These are phyloP conservation scores for Peromyscus maniculatus DNA, from an alignment of 2,113 vertebrate genomes.

Conservation along the genomic window DNA sequence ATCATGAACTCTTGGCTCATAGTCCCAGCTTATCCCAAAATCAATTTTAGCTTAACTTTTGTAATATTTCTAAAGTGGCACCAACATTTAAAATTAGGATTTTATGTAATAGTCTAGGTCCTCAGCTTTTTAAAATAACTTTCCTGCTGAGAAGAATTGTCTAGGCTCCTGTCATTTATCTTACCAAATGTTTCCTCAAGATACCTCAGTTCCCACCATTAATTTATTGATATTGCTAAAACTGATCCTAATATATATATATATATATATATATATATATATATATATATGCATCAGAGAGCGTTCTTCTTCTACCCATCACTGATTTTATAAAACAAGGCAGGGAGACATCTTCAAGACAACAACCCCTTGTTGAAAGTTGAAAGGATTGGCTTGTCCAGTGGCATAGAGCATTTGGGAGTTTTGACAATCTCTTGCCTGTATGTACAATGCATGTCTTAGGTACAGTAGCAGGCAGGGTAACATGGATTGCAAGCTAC, in stretches of 20 bases:
- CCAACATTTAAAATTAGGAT: background rate
- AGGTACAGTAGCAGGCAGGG: background rate
- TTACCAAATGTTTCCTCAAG: background rate
- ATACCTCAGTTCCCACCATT: background rate
- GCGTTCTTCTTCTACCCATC: background rate
- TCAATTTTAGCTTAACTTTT: conserved; percentile 7
- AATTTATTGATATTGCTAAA: background rate
- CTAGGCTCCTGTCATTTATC: background rate
- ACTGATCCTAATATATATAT: background rate
- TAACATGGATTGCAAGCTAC: background rate
- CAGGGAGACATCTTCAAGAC: background rate
- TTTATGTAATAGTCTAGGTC: background rate
- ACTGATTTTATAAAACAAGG: conserved; percentile 20
- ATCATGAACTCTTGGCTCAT: background rate
- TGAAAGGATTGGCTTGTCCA: background rate
- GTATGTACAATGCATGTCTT: background rate
- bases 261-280: too few species aligned
- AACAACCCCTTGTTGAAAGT: conserved; percentile 17
- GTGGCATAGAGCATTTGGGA: background rate
- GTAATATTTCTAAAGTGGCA: background rate
- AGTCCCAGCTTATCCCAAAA: background rate
- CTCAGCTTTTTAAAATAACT: background rate
- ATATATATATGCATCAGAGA: background rate
- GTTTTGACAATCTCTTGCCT: conserved; percentile 59
- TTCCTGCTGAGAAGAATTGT: background rate